These are phyloP conservation scores for Psilopsiagon aymara DNA, from an alignment of 2,113 vertebrate genomes.

Conservation along the genomic window DNA sequence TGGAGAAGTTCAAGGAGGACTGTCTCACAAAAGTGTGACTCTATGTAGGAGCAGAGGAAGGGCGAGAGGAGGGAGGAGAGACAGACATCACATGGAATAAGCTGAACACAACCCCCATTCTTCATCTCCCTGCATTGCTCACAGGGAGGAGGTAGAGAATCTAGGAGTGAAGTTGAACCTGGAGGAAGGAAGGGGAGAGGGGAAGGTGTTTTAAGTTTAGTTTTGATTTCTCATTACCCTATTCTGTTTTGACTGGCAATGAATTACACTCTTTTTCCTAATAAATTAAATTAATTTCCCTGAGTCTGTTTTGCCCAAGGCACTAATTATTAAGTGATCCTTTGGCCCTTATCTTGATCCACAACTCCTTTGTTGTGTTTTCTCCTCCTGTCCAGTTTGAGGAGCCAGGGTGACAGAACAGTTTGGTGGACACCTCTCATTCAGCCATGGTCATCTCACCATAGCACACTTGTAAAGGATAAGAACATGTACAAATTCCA, in stretches of 20 bases:
- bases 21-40: neutral
- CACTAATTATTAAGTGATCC: neutral
- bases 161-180: neutral
- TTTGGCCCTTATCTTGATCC: neutral
- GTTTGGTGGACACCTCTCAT: neutral
- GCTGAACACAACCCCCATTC: neutral
- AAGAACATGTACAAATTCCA: neutral
- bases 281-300: neutral
- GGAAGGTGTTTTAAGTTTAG: neutral
- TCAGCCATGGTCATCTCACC: neutral
- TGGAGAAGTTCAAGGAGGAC: neutral
- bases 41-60: neutral
- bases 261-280: neutral
- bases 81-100: rapidly evolving
- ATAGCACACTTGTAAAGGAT: neutral
- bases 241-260: neutral
- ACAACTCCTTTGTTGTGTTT: neutral
- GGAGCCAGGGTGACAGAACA: neutral
- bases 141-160: neutral
- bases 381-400: neutral
- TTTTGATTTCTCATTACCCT: neutral
- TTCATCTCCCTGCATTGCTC: rapidly evolving
- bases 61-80: neutral
- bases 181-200: rapidly evolving
- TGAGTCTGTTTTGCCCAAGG: neutral